Evolutionary conservation across 2,888 invertebrate genomes (phyloP).

Genomic region (Crioceris asparagi): DNA sequence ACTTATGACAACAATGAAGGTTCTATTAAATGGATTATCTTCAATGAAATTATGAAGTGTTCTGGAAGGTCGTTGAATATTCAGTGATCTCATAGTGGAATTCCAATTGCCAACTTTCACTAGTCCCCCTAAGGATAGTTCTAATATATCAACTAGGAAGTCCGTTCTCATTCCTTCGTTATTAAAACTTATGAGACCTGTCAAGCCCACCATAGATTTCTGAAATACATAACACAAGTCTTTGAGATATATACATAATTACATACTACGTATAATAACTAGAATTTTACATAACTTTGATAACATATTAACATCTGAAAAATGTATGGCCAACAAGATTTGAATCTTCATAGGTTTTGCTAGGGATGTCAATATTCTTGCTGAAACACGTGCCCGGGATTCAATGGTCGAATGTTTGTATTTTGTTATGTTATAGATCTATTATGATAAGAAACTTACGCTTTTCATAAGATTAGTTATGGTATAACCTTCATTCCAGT

Average conservation of each 20-base stretch:
- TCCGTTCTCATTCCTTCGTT: conserved; percentile 63
- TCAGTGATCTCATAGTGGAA: conserved; percentile 34
- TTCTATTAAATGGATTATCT: conserved; percentile 57
- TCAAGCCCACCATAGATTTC: conserved; percentile 58
- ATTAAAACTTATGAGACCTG: conserved; percentile 69
- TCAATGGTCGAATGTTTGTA: no score
- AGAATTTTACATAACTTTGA: no score
- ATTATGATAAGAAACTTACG: conserved; percentile 41
- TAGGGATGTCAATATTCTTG: no score
- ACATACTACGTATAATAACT: no score
- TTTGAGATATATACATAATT: background rate
- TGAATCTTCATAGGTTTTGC: no score
- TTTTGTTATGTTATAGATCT: no score
- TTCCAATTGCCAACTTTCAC: conserved; percentile 60
- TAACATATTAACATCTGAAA: no score
- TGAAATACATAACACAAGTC: conserved; percentile 31
- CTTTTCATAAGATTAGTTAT: conserved; percentile 74
- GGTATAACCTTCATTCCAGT: conserved; percentile 74
- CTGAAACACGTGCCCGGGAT: no score
- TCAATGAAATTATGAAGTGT: conserved; percentile 29
- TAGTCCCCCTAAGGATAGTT: conserved; percentile 52
- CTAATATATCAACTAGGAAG: conserved; percentile 56
- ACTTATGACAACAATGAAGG: conserved; percentile 61
- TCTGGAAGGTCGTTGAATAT: conserved; percentile 9
- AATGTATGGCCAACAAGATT: no score